A percentile compares a stretch with the other conserved stretches of the same genome.
Conservation (phyloP, 2,113 vertebrate genomes). For the Ochotona curzoniae region DNA sequence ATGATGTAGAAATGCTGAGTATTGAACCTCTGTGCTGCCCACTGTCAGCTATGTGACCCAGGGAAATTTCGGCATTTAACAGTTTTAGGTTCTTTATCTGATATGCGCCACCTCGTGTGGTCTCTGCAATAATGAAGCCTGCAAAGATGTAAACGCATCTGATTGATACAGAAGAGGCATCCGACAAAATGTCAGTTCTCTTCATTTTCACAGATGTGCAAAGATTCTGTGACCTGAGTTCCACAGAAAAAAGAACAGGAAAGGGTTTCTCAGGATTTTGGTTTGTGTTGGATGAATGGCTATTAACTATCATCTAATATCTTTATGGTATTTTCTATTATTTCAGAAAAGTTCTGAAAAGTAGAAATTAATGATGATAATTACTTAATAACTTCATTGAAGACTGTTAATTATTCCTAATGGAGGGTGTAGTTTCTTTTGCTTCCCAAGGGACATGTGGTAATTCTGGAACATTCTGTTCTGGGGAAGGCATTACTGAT, state of each 20-base stretch:
- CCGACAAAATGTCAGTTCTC: not conserved
- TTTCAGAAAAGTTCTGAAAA: not conserved
- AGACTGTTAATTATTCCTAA: not conserved
- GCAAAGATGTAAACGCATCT: not conserved
- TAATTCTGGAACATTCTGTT: not conserved
- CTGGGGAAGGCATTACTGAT: not conserved
- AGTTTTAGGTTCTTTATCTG: conserved; percentile 4
- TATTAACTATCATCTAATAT: not conserved
- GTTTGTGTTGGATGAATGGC: not conserved
- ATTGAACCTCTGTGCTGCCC: not conserved
- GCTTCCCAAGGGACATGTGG: not conserved
- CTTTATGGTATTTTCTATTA: not conserved
- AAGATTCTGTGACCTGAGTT: not conserved
- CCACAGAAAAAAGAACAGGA: not conserved
- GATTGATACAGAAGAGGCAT: not conserved
- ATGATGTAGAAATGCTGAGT: not conserved
- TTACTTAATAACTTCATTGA: not conserved
- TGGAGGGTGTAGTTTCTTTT: not conserved
- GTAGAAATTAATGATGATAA: not conserved
- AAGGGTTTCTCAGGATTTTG: not conserved
- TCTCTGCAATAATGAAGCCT: not conserved
- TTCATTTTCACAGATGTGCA: not conserved
- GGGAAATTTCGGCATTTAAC: not conserved
- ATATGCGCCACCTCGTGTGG: not conserved
- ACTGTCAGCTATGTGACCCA: not conserved